Evolutionary conservation across 1,140 invertebrate species (phyloP).

Genomic region (Drosophila ambigua): DNA sequence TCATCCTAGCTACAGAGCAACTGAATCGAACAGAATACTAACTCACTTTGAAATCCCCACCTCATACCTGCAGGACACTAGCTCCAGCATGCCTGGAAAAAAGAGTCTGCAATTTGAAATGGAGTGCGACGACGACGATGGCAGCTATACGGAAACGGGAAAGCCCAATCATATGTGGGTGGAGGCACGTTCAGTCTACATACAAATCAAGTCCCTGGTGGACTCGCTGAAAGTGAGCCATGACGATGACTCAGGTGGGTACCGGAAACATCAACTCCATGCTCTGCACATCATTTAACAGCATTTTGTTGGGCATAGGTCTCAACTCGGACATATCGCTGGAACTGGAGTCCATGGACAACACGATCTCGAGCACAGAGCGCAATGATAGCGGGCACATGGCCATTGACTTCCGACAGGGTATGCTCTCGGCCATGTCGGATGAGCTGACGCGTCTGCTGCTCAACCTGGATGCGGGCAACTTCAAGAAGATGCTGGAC

Average conservation of each 20-base stretch:
- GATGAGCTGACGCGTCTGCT: constrained; percentile 90
- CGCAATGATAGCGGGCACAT: constrained; percentile 62
- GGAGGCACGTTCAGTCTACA: constrained; percentile 87
- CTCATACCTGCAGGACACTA: constrained; percentile 47
- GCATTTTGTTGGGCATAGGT: constrained; percentile 69
- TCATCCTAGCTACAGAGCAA: neutral
- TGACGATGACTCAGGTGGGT: constrained; percentile 86
- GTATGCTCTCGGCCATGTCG: constrained; percentile 86
- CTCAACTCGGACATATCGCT: constrained; percentile 86
- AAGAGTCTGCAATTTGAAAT: constrained; percentile 90
- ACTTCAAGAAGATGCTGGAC: constrained; percentile 92
- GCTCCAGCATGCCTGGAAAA: constrained; percentile 79
- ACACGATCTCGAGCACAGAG: constrained; percentile 82
- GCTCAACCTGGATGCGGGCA: constrained; percentile 90
- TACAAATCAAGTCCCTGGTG: constrained; percentile 88
- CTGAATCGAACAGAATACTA: neutral
- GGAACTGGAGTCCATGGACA: constrained; percentile 84
- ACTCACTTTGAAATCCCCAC: neutral
- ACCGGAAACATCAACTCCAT: too few relatives aligned
- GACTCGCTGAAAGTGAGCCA: constrained; percentile 89
- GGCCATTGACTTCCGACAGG: constrained; percentile 85
- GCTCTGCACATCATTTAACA: constrained; percentile 6
- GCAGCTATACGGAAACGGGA: constrained; percentile 81
- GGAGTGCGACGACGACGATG: constrained; percentile 88
- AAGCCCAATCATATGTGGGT: constrained; percentile 85